Conservation (phyloP, 1,140 invertebrate species). For the Eufriesea mexicana region DNA sequence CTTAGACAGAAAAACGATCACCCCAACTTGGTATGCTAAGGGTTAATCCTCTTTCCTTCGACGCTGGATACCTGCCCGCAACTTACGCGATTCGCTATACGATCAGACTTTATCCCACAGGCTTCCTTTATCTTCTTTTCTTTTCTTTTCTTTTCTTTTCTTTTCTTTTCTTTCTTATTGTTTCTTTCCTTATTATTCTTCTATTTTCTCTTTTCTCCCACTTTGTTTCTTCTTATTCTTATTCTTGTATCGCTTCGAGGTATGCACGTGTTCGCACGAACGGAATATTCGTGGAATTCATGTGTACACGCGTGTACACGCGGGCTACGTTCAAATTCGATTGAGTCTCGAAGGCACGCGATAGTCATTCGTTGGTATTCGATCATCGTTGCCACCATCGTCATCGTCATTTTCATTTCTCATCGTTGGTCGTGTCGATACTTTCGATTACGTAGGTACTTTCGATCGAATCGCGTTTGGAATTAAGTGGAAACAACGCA, state of each 20-base stretch:
- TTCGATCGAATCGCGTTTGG: neutral
- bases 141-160: conserved; percentile 1
- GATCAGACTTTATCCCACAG: conserved; percentile 61
- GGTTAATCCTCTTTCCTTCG: neutral
- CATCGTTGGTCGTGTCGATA: conserved; percentile 19
- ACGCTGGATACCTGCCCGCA: conserved; percentile 51
- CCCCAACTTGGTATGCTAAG: neutral
- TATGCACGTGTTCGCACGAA: neutral
- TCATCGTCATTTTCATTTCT: conserved; percentile 15
- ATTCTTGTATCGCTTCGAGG: conserved; percentile 36
- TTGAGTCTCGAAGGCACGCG: conserved; percentile 65
- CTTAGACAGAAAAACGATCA: too few species aligned
- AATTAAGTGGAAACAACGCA: neutral
- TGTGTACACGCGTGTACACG: conserved; percentile 5
- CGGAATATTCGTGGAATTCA: neutral
- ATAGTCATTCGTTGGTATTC: conserved; percentile 37
- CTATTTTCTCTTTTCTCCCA: neutral
- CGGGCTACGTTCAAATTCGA: conserved; percentile 17
- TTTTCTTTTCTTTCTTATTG: neutral
- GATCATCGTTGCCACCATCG: neutral
- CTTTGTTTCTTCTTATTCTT: neutral
- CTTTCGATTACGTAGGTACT: neutral
- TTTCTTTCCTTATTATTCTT: neutral
- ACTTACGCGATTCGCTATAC: conserved; percentile 56
- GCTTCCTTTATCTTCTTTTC: conserved; percentile 52